A percentile compares a stretch with the other conserved stretches of the same genome.
Conservation (phyloP, 2,888 invertebrate species). For the Archips xylosteana region DNA sequence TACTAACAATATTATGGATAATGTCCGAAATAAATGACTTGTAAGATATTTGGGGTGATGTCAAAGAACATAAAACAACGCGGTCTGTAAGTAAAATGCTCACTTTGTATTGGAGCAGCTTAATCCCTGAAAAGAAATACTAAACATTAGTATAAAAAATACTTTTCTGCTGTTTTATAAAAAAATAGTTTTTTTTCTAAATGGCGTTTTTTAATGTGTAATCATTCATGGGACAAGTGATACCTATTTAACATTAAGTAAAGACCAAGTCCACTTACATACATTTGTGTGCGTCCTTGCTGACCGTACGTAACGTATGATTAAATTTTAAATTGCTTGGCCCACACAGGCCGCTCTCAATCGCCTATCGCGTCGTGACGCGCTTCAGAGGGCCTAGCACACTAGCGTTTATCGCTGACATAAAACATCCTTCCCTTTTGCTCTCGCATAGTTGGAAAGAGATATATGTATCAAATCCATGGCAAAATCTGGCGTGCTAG, state of each 20-base stretch:
- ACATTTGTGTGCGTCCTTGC: conserved; percentile 39
- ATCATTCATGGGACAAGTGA: neutral
- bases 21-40: no score
- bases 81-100: no score
- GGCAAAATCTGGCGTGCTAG: neutral
- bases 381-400: conserved; percentile 44
- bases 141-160: no score
- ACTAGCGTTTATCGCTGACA: conserved; percentile 21
- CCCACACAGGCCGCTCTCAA: conserved; percentile 63
- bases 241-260: neutral
- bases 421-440: neutral
- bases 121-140: no score
- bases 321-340: conserved; percentile 70
- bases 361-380: conserved; percentile 60
- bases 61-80: no score
- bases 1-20: no score
- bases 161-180: no score
- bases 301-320: conserved; percentile 60
- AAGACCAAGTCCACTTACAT: neutral
- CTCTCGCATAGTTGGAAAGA: neutral
- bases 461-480: neutral
- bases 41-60: no score
- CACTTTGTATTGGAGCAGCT: no score
- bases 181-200: no score
- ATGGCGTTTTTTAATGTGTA: neutral